phyloP scores from a whole-genome alignment of 2,888 invertebrate genomes.

The Cephus nigrinus region DNA sequence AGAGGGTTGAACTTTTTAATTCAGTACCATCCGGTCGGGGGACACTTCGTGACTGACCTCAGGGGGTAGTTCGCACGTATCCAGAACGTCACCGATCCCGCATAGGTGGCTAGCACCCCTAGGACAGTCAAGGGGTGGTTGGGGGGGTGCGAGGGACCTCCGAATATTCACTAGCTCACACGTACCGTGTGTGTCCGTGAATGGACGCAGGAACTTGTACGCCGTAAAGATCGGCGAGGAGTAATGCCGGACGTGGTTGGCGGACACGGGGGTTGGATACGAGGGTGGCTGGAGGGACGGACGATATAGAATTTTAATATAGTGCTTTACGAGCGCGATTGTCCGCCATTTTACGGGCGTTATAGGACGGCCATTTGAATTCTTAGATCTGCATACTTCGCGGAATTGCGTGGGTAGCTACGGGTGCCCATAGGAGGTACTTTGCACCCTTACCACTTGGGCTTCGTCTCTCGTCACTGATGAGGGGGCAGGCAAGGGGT shows the following conservation, averaged over 20 bases:
- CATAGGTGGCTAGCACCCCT: neutral
- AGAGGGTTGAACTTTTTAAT: neutral
- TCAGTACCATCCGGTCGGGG: neutral
- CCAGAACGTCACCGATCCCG: neutral
- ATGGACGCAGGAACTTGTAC: constrained; percentile 11
- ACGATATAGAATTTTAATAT: constrained; percentile 66
- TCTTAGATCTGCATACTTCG: constrained; percentile 66
- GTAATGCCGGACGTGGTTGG: constrained; percentile 22
- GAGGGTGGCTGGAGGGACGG: constrained; percentile 18
- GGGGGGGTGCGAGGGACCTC: neutral
- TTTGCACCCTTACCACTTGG: neutral
- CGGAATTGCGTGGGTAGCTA: constrained; percentile 59
- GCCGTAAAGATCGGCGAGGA: constrained; percentile 13
- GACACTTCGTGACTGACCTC: neutral
- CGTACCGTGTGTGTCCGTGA: neutral
- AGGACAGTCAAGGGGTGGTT: neutral
- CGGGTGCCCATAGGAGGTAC: neutral
- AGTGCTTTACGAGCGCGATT: constrained; percentile 66
- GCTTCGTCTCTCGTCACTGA: neutral
- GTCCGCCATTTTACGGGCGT: constrained; percentile 64
- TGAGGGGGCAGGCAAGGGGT: neutral
- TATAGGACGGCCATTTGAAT: constrained; percentile 64
- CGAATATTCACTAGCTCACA: neutral
- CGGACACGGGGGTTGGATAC: constrained; percentile 21
- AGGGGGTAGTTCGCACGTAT: neutral